These are phyloP conservation scores for Sparus aurata DNA, from an alignment of 2,797 vertebrate genomes.

Conservation along the genomic window DNA sequence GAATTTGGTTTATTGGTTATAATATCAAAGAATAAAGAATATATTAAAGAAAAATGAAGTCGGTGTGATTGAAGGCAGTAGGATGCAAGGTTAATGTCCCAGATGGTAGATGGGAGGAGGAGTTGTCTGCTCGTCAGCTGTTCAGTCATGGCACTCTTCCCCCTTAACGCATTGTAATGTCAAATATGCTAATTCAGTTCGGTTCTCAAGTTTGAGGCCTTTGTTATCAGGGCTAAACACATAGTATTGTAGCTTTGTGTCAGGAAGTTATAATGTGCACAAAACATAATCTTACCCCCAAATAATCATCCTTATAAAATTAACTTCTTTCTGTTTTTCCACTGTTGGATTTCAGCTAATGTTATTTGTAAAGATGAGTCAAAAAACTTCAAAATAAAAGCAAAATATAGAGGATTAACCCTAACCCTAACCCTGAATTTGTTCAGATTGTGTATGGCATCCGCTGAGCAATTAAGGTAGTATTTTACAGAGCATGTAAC, in stretches of 20 bases:
- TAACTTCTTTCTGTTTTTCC: background rate
- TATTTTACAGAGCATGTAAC: background rate
- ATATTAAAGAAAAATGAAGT: slow-evolving; percentile 10
- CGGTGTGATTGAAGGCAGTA: slow-evolving; percentile 12
- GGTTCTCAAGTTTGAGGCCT: slow-evolving; percentile 4
- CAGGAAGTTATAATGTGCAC: background rate
- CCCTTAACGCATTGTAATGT: slow-evolving; percentile 49
- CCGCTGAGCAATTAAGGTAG: background rate
- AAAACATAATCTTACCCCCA: slow-evolving; percentile 3
- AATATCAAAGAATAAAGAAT: slow-evolving; percentile 3
- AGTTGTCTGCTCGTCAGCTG: slow-evolving; percentile 58
- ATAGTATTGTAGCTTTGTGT: background rate
- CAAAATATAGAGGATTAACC: background rate
- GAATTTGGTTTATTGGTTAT: background rate
- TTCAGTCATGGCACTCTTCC: slow-evolving; percentile 43
- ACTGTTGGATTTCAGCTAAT: slow-evolving; percentile 3
- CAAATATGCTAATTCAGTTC: slow-evolving; percentile 53
- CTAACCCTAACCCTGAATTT: too few species aligned
- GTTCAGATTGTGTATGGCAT: background rate
- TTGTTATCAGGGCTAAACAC: slow-evolving; percentile 17
- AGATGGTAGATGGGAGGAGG: slow-evolving; percentile 64
- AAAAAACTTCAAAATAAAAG: background rate
- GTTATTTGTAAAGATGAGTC: background rate
- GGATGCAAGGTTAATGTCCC: slow-evolving; percentile 48
- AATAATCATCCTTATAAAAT: background rate